Conservation (phyloP, 2,113 vertebrate genomes). For the Alexandromys fortis region DNA sequence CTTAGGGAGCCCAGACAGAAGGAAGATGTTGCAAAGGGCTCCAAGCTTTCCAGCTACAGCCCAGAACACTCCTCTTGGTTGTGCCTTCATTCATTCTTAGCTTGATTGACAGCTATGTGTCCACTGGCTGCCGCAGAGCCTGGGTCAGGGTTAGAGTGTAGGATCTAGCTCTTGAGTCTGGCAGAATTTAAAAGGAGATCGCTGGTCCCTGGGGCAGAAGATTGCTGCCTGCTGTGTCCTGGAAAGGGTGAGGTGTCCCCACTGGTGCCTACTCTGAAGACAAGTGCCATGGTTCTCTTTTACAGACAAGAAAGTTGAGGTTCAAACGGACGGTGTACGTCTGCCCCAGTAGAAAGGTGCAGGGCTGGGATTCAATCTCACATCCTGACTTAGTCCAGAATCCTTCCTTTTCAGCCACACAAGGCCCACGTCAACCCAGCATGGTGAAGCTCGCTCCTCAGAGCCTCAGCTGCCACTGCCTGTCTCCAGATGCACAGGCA, state of each 20-base stretch:
- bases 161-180: not conserved
- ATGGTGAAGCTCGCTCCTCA: not conserved
- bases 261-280: not conserved
- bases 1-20: too few relatives aligned
- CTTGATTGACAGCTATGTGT: not conserved
- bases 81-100: not conserved
- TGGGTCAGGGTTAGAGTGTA: accelerated
- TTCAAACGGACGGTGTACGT: not conserved
- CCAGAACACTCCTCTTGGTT: not conserved
- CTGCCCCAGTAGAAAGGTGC: not conserved
- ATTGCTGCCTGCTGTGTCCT: not conserved
- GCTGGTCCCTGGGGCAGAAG: not conserved
- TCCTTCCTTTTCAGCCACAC: not conserved
- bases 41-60: not conserved
- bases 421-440: not conserved
- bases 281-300: not conserved
- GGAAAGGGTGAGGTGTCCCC: not conserved
- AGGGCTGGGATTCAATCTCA: not conserved
- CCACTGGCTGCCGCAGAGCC: too few relatives aligned
- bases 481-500: constrained; percentile 47
- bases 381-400: not conserved
- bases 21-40: not conserved
- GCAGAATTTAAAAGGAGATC: not conserved
- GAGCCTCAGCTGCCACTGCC: not conserved
- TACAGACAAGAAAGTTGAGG: not conserved